Conservation (phyloP, 2,113 vertebrate species). For the Zeus faber region DNA sequence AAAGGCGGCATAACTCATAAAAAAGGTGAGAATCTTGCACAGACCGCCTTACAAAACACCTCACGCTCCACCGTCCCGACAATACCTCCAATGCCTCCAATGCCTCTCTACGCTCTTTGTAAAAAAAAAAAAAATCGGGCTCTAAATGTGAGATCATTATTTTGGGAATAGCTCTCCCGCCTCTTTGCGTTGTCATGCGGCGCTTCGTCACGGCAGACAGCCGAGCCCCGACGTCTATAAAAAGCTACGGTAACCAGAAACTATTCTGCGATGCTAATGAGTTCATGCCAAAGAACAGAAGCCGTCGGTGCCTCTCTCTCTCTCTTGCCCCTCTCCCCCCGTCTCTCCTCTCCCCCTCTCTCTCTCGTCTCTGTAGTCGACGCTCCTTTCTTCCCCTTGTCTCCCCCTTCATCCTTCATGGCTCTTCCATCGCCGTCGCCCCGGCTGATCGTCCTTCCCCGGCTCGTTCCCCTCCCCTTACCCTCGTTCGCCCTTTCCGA, state of each 20-base stretch:
- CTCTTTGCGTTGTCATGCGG: conserved; percentile 13
- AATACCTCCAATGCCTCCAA: no score
- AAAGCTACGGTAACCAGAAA: conserved; percentile 18
- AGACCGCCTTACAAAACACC: no score
- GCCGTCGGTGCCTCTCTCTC: conserved; percentile 5
- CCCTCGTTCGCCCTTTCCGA: conserved; percentile 3
- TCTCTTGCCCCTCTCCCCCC: conserved; percentile 18
- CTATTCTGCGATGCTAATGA: conserved; percentile 13
- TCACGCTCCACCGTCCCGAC: no score
- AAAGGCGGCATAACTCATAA: no score
- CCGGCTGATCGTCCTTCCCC: neutral
- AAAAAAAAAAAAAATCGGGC: no score
- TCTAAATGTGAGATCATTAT: no score
- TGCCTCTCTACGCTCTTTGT: no score
- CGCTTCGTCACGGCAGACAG: conserved; percentile 15
- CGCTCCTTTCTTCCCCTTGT: neutral
- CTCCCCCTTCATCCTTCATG: neutral
- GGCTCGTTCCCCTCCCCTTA: neutral
- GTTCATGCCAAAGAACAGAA: conserved; percentile 10
- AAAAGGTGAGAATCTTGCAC: no score
- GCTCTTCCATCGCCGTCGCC: neutral
- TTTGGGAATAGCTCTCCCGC: no score
- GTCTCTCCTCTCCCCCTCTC: neutral
- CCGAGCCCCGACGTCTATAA: conserved; percentile 12
- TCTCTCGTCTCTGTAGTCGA: neutral